Evolutionary conservation across 2,797 vertebrate species (phyloP).

Genomic region (Rhyacichthys aspro): DNA sequence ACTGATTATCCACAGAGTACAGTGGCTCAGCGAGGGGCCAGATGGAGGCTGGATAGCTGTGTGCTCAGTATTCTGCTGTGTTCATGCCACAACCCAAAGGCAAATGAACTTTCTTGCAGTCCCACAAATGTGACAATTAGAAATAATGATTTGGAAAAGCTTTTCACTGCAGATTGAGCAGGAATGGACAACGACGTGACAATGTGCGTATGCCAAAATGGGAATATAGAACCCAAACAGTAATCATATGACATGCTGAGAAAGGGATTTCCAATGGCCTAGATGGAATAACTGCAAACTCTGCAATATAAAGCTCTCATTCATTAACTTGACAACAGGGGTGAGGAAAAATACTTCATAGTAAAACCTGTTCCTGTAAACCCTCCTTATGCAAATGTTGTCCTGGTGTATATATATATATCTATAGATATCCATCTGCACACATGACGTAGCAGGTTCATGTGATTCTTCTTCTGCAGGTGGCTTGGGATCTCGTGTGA

Average conservation of each 20-base stretch:
- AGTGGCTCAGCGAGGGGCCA: slow-evolving; percentile 7
- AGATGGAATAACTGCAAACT: slow-evolving; percentile 55
- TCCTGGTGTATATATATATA: not conserved
- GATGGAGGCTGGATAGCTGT: slow-evolving; percentile 18
- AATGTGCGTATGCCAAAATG: slow-evolving; percentile 8
- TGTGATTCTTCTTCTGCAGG: slow-evolving; percentile 43
- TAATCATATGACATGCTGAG: slow-evolving; percentile 62
- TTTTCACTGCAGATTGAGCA: not conserved
- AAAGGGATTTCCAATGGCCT: slow-evolving; percentile 43
- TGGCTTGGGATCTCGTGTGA: slow-evolving; percentile 14
- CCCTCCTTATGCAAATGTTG: slow-evolving; percentile 30
- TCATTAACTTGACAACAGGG: slow-evolving; percentile 55
- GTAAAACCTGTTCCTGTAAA: slow-evolving; percentile 11
- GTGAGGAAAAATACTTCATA: slow-evolving; percentile 32
- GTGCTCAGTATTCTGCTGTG: not conserved
- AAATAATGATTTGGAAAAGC: not conserved
- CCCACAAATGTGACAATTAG: not conserved
- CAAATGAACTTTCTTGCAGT: not conserved
- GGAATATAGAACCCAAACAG: slow-evolving; percentile 55
- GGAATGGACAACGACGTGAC: too few relatives aligned
- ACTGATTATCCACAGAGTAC: slow-evolving; percentile 16
- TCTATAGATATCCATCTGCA: slow-evolving; percentile 33
- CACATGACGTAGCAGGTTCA: slow-evolving; percentile 16
- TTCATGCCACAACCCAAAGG: not conserved
- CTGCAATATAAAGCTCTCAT: slow-evolving; percentile 53